Percentiles rank a stretch among this genome's conserved stretches.
phyloP scores from a whole-genome alignment of 64 coral and sea anemone genomes.

The Stichodactyla helianthus region DNA sequence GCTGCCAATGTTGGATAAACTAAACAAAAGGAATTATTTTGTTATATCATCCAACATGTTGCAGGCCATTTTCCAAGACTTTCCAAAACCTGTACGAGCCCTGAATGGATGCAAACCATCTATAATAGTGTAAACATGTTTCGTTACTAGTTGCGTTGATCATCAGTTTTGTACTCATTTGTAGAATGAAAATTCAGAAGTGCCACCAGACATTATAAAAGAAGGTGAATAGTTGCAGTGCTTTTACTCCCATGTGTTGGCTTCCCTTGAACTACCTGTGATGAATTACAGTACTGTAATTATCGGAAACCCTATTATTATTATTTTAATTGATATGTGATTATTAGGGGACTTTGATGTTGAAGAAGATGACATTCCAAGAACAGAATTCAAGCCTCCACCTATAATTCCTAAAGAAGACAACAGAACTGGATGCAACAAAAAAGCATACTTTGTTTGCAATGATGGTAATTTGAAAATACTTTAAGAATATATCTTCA shows the following conservation, averaged over 20 bases:
- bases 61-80: no score
- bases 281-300: no score
- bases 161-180: neutral
- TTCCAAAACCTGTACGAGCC: no score
- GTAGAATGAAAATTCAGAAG: slow-evolving; percentile 26
- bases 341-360: slow-evolving; percentile 71
- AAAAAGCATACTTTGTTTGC: slow-evolving; percentile 96
- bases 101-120: no score
- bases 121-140: neutral
- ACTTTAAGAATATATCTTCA: neutral
- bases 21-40: no score
- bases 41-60: no score
- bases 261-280: no score
- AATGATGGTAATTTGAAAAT: slow-evolving; percentile 63
- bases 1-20: no score
- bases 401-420: slow-evolving; percentile 73
- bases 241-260: neutral
- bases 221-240: slow-evolving; percentile 45
- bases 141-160: neutral
- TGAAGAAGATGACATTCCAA: slow-evolving; percentile 91
- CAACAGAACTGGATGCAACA: slow-evolving; percentile 86
- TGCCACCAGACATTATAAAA: slow-evolving; percentile 66
- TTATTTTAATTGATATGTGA: neutral
- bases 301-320: neutral
- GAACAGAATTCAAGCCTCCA: slow-evolving; percentile 86